phyloP scores from a whole-genome alignment of 1,140 invertebrate species.

The Drosophila mauritiana region DNA sequence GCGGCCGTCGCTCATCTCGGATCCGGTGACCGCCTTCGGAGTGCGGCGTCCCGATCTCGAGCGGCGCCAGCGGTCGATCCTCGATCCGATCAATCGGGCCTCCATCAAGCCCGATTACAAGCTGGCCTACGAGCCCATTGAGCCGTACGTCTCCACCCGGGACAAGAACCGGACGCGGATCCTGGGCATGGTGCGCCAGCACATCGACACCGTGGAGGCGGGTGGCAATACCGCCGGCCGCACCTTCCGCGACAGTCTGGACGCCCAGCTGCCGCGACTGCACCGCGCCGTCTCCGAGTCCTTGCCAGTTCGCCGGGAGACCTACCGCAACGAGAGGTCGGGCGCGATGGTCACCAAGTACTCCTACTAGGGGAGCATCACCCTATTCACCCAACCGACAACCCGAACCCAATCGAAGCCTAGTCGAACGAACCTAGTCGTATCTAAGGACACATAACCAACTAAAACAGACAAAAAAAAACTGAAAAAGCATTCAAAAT shows the following conservation, averaged over 20 bases:
- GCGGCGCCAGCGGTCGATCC: conserved; percentile 72
- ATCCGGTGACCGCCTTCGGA: conserved; percentile 92
- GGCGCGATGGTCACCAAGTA: conserved; percentile 85
- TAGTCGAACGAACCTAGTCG: conserved; percentile 31
- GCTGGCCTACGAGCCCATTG: conserved; percentile 86
- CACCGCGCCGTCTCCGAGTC: conserved; percentile 85
- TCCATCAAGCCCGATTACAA: conserved; percentile 86
- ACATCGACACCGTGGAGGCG: conserved; percentile 86
- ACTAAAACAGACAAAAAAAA: conserved; percentile 28
- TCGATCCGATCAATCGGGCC: conserved; percentile 80
- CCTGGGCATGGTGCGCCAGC: conserved; percentile 85
- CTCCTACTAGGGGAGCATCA: conserved; percentile 55
- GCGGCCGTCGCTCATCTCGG: conserved; percentile 91
- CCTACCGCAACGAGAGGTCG: conserved; percentile 83
- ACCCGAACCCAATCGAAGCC: conserved; percentile 30
- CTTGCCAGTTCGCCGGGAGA: conserved; percentile 75
- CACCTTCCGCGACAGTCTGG: conserved; percentile 87
- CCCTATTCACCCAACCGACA: background rate
- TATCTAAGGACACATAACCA: conserved; percentile 18
- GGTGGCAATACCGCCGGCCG: conserved; percentile 85
- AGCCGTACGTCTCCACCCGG: conserved; percentile 87
- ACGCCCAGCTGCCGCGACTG: conserved; percentile 86
- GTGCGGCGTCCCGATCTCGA: conserved; percentile 84
- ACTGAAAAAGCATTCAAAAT: conserved; percentile 18
- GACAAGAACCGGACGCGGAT: conserved; percentile 87